A percentile compares a stretch with the other conserved stretches of the same genome.
phyloP scores from a whole-genome alignment of 2,797 vertebrate genomes.

The Molossus alvarezi region DNA sequence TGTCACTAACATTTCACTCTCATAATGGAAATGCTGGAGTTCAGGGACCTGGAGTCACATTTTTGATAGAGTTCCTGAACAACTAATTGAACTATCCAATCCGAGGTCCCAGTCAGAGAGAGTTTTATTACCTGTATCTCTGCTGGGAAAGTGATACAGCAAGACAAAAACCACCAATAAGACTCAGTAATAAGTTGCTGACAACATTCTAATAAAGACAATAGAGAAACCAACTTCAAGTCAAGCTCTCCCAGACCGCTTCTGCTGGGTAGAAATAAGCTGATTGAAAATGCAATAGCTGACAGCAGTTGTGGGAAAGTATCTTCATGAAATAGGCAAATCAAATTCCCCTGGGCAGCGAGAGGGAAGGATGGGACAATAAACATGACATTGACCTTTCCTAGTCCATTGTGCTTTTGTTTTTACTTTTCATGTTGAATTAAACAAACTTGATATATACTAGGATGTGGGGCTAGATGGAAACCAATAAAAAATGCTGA shows the following conservation, averaged over 20 bases:
- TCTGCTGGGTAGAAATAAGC: neutral
- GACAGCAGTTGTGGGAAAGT: neutral
- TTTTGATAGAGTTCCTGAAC: conserved; percentile 73
- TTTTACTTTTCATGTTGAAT: conserved; percentile 55
- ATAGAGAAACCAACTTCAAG: conserved; percentile 34
- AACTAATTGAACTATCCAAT: conserved; percentile 79
- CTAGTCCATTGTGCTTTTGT: neutral
- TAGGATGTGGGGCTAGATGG: neutral
- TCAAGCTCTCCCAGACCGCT: neutral
- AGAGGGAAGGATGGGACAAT: neutral
- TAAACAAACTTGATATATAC: neutral
- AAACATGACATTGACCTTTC: neutral
- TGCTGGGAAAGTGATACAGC: conserved; percentile 1
- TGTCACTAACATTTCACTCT: conserved; percentile 73
- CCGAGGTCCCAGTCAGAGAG: conserved; percentile 54
- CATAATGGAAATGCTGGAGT: conserved; percentile 76
- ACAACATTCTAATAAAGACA: conserved; percentile 67
- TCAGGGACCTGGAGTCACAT: conserved; percentile 59
- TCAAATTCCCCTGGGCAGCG: neutral
- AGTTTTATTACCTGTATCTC: conserved; percentile 70
- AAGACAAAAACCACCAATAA: conserved; percentile 65
- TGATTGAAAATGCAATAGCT: conserved; percentile 14
- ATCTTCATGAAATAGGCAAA: conserved; percentile 14
- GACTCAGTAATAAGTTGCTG: conserved; percentile 57
- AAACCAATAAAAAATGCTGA: neutral